Evolutionary conservation across 1,140 invertebrate species (phyloP), one percentile per base, ranked within the genome.

Genomic region (Drosophila elegans): DNA sequence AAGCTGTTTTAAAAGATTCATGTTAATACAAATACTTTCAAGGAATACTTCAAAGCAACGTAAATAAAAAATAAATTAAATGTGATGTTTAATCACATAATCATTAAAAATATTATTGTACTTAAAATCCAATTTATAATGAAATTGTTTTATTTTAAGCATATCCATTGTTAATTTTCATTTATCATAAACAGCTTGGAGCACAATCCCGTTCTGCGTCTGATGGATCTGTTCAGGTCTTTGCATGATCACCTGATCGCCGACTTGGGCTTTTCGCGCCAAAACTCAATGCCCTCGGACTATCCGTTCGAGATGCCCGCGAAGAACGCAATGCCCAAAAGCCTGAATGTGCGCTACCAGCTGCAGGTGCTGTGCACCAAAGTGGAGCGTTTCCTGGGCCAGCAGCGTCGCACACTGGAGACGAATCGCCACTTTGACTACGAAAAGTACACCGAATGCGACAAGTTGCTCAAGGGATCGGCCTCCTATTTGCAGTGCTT

Each of bases 281-380:
- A 52, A 13, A 75, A 80, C 32, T 71, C 68, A 0, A 13, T 62
- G 42, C 74, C 73, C 12, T 79, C 63, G 29, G 74, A 73, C 36
- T 80, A 73, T 29, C n/a, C 77, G 2, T 73, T 60, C 6, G 60
- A 79, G 12, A 25, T 74, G 45, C 67, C 67, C 7, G n/a, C 27
- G 0, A 84, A 71, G 9, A n/a, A 16, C n/a, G 2, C 61, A 2
- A 63, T 90, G 74, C 86, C 90, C 2, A 36, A 48, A 4, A 77
- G 74, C 0, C 13, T 49, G 6, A 90, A 82, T 49, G 13, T 91
- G 21, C 90, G 79, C 45, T 69, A 88, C 61, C 90, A 91, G 27
- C 46, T 91, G 9, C 79, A 82, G 12, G 71, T 90, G 16, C n/a
- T 90, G 16, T 71, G 34, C 55, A 71, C 56, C 48, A 90, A 91